Evolutionary conservation across 2,888 invertebrate species (phyloP).

Genomic region (Synergus itoensis): DNA sequence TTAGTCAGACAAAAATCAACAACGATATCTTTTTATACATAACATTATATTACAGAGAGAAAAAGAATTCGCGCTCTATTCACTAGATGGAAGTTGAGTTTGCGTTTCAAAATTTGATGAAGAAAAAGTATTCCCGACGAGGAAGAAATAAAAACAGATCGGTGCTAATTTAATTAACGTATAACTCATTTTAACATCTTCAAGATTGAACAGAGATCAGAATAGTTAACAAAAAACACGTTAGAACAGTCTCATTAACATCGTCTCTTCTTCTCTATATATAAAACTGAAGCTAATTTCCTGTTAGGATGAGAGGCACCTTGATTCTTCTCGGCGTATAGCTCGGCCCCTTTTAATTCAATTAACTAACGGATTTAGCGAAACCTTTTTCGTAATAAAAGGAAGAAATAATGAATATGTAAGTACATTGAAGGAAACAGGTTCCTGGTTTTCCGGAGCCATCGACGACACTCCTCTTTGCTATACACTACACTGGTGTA

Average conservation of each 20-base stretch:
- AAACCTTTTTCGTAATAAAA: conserved; percentile 30
- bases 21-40: too few relatives aligned
- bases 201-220: conserved; percentile 17
- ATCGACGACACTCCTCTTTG: conserved; percentile 54
- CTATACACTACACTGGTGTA: neutral
- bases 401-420: conserved; percentile 32
- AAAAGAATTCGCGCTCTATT: too few relatives aligned
- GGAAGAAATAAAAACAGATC: neutral
- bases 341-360: conserved; percentile 35
- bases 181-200: conserved; percentile 4
- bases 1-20: too few relatives aligned
- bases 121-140: neutral
- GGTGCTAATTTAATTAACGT: conserved; percentile 10
- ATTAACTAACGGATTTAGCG: conserved; percentile 34
- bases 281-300: conserved; percentile 41
- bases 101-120: neutral
- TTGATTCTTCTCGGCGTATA: conserved; percentile 39
- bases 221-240: conserved; percentile 32
- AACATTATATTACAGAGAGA: too few relatives aligned
- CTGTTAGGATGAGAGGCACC: conserved; percentile 42
- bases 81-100: neutral
- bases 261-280: conserved; percentile 10
- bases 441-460: conserved; percentile 71
- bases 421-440: conserved; percentile 61
- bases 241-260: conserved; percentile 36